Evolutionary conservation across 1,140 invertebrate species (phyloP).

Genomic region (Orius insidiosus): DNA sequence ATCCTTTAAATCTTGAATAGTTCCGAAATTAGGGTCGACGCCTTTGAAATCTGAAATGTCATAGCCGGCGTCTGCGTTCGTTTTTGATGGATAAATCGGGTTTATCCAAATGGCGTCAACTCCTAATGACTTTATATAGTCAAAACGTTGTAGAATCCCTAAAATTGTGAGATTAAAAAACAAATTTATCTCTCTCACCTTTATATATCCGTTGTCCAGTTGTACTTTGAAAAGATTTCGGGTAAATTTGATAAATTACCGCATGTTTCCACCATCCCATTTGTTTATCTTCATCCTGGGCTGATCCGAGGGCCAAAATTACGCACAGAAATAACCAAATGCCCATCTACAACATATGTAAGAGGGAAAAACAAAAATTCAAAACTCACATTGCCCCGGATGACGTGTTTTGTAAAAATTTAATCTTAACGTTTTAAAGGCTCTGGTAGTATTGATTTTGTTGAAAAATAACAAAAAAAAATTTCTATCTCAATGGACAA

Average conservation of each 20-base stretch:
- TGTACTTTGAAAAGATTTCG: slow-evolving; percentile 58
- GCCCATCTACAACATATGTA: too few species aligned
- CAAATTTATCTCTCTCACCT: slow-evolving; percentile 24
- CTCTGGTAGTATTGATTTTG: too few species aligned
- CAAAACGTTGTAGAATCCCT: slow-evolving; percentile 23
- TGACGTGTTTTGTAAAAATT: too few species aligned
- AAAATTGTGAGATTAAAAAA: too few species aligned
- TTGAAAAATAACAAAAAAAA: too few species aligned
- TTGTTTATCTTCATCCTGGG: too few species aligned
- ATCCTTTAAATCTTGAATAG: slow-evolving; percentile 39
- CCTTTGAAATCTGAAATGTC: slow-evolving; percentile 41
- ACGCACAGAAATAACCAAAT: too few species aligned
- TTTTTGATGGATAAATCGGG: slow-evolving; percentile 42
- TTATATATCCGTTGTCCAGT: slow-evolving; percentile 58
- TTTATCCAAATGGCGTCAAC: slow-evolving; percentile 40
- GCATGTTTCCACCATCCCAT: slow-evolving; percentile 23
- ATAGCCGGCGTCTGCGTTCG: slow-evolving; percentile 47
- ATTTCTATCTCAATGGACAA: too few species aligned
- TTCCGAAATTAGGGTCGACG: slow-evolving; percentile 41
- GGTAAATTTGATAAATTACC: slow-evolving; percentile 61
- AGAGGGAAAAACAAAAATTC: too few species aligned
- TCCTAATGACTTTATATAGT: slow-evolving; percentile 24
- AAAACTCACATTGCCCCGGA: too few species aligned
- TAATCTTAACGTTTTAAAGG: too few species aligned
- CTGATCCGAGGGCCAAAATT: too few species aligned